Percentiles rank a stretch among this genome's conserved stretches.
These are phyloP conservation scores for Cosmopolites sordidus DNA, from an alignment of 2,888 invertebrate species.

Conservation along the genomic window DNA sequence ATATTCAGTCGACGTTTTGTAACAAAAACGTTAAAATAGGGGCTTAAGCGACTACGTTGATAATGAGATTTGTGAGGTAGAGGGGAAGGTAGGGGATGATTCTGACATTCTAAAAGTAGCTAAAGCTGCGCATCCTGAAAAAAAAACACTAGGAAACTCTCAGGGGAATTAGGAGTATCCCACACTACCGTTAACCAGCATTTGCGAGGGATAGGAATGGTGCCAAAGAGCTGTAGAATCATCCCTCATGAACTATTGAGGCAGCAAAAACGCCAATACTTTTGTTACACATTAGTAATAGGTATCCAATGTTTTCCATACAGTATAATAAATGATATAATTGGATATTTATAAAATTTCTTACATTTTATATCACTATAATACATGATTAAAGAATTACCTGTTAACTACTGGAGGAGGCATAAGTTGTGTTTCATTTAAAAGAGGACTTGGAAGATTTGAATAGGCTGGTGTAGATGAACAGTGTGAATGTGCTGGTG, in stretches of 20 bases:
- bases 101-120: no score
- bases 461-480: conserved; percentile 55
- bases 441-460: conserved; percentile 56
- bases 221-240: no score
- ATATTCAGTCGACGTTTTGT: background rate
- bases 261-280: background rate
- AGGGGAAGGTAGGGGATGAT: no score
- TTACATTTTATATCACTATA: background rate
- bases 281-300: no score
- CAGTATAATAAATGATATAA: background rate
- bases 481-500: conserved; percentile 50
- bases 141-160: background rate
- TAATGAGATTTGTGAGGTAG: no score
- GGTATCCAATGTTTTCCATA: no score
- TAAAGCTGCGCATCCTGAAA: no score
- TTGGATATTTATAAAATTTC: no score
- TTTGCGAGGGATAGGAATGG: no score
- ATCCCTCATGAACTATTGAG: background rate
- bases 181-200: no score
- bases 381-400: conserved; percentile 4
- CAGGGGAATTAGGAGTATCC: no score
- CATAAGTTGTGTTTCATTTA: conserved; percentile 29
- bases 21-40: background rate
- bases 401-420: conserved; percentile 64
- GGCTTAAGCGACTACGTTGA: no score